Evolutionary conservation across 2,797 vertebrate genomes (phyloP), one percentile per base, ranked within the genome.

Genomic region (Pelodytes ibericus): DNA sequence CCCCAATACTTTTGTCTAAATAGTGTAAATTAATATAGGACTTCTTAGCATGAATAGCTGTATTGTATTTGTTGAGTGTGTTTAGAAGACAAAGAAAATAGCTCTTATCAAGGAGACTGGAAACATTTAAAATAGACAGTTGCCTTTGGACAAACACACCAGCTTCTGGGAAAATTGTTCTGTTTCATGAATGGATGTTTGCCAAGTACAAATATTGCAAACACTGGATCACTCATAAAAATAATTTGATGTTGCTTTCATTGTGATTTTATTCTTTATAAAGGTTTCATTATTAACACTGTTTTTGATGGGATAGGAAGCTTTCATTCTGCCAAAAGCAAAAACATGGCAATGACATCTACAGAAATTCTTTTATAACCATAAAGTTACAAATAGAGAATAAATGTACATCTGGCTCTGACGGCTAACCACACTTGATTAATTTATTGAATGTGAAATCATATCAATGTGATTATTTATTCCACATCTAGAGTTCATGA

Each of bases 371-470:
- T 22, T 20, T 53, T 22, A 2, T 53, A 24, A n/a, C 8, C 20
- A 53, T 53, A 24, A n/a, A 36, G 30, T 27, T 66, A n/a, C 63
- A 18, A 49, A 66, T 49, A 47, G 2, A 16, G 13, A 20, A 16
- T 64, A 8, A 47, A 49, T 60, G 51, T 59, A 33, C 58, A 47
- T 69, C 58, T 68, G 57, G 13, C 25, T 60, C 15, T 33, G 58
- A 49, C 33, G 51, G 57, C 56, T 62, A 57, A 49, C 56, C 59
- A 51, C 59, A 61, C 39, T 60, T 61, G 66, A 75, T 75, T 68
- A 65, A 68, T 47, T 41, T 57, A 69, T 47, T 62, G 31, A 26
- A 39, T 69, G 74, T 58, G 59, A 58, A 60, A 69, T 75, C 59
- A 60, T 68, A 29, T 22, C 24, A 27, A 39, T 26, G n/a, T 39